phyloP scores from a whole-genome alignment of 1,140 invertebrate species.

The Heterodera carotae region DNA sequence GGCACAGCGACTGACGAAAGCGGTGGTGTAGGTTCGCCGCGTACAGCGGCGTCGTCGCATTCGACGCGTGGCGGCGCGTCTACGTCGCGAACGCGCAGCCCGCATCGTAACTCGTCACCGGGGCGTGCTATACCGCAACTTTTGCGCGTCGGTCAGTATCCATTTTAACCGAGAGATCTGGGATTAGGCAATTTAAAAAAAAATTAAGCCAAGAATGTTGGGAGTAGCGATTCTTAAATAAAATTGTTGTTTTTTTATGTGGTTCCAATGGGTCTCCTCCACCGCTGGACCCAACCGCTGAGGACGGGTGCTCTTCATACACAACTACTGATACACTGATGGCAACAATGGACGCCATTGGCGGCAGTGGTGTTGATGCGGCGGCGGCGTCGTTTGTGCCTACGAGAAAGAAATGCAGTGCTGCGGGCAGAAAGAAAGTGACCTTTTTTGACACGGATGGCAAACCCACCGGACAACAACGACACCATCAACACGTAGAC shows the following conservation, averaged over 20 bases:
- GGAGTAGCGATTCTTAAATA: slow-evolving; percentile 27
- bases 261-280: slow-evolving; percentile 42
- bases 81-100: slow-evolving; percentile 1
- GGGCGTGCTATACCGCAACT: slow-evolving; percentile 51
- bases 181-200: not conserved
- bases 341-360: not conserved
- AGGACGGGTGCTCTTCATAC: slow-evolving; percentile 46
- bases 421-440: slow-evolving; percentile 39
- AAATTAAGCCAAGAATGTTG: too few species aligned
- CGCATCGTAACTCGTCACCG: slow-evolving; percentile 34
- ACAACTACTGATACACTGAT: slow-evolving; percentile 40
- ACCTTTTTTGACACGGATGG: slow-evolving; percentile 45
- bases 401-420: not conserved
- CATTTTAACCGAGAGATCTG: not conserved
- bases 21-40: not conserved
- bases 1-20: slow-evolving; percentile 27
- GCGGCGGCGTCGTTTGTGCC: too few species aligned
- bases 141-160: slow-evolving; percentile 6
- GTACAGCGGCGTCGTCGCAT: slow-evolving; percentile 23
- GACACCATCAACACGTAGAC: slow-evolving; percentile 8
- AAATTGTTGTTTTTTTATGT: not conserved
- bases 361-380: not conserved
- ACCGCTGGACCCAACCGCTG: slow-evolving; percentile 50
- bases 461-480: not conserved
- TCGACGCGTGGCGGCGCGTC: not conserved